phyloP scores from a whole-genome alignment of 2,888 invertebrate species.

The Mythimna pallens region DNA sequence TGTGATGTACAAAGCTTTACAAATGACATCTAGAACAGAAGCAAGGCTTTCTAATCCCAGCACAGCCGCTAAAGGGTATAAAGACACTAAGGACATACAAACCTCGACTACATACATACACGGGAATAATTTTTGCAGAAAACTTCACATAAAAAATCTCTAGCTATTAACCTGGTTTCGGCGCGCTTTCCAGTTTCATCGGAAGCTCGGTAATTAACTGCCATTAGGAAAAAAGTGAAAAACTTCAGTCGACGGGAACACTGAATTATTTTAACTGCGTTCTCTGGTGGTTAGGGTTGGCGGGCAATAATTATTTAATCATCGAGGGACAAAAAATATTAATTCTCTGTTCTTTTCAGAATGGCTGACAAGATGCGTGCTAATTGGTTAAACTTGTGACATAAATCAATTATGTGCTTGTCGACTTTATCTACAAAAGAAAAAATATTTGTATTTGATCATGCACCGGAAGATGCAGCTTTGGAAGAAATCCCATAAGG shows the following conservation, averaged over 20 bases:
- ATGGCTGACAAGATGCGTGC: too few relatives aligned
- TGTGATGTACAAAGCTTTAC: too few relatives aligned
- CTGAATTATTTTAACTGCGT: conserved; percentile 59
- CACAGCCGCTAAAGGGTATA: conserved; percentile 25
- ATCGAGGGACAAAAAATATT: background rate
- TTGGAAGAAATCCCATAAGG: too few relatives aligned
- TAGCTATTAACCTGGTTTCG: conserved; percentile 70
- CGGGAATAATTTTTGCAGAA: conserved; percentile 51
- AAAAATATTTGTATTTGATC: too few relatives aligned
- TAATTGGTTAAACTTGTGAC: too few relatives aligned
- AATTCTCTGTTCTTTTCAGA: background rate
- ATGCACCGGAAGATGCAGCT: too few relatives aligned
- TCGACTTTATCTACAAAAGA: too few relatives aligned
- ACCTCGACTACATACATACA: conserved; percentile 33
- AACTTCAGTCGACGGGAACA: conserved; percentile 44
- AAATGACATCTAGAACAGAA: background rate
- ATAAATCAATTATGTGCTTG: too few relatives aligned
- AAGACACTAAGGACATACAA: conserved; percentile 20
- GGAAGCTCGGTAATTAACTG: conserved; percentile 68
- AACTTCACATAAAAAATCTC: conserved; percentile 62
- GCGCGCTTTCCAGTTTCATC: conserved; percentile 61
- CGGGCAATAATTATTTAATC: conserved; percentile 9
- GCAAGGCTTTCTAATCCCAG: conserved; percentile 24
- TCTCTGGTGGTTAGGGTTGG: conserved; percentile 41
- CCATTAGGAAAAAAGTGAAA: conserved; percentile 62